These are phyloP conservation scores for Ceratotherium simum DNA, from an alignment of 2,113 vertebrate genomes.

Conservation along the genomic window DNA sequence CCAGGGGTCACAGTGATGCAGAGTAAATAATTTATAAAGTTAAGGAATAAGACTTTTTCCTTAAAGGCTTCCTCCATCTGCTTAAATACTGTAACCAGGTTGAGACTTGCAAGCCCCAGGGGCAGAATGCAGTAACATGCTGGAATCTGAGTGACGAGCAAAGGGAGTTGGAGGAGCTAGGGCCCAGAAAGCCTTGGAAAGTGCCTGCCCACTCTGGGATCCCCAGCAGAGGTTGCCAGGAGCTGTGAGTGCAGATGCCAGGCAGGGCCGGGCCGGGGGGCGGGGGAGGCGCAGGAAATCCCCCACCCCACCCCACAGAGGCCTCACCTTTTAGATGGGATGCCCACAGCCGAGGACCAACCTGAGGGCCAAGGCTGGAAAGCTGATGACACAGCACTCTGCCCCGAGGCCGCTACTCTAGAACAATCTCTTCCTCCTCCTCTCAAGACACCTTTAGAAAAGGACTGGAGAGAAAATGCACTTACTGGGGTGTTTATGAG, in stretches of 20 bases:
- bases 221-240: neutral
- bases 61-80: neutral
- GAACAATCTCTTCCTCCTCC: neutral
- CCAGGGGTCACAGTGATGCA: neutral
- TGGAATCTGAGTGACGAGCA: neutral
- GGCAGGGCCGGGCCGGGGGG: too few species aligned
- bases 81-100: too few species aligned
- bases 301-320: neutral
- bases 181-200: neutral
- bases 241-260: accelerated
- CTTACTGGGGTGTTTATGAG: neutral
- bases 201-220: neutral
- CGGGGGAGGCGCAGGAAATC: neutral
- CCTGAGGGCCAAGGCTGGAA: accelerated
- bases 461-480: neutral
- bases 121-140: neutral
- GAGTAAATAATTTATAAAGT: neutral
- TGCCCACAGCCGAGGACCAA: neutral
- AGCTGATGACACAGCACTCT: too few species aligned
- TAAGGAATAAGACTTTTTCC: neutral
- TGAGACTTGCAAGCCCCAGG: neutral
- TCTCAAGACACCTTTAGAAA: neutral
- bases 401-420: neutral
- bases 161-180: neutral
- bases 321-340: neutral